Evolutionary conservation across 2,888 invertebrate genomes (phyloP), one percentile per base, ranked within the genome.

Genomic region (Meta bourneti): DNA sequence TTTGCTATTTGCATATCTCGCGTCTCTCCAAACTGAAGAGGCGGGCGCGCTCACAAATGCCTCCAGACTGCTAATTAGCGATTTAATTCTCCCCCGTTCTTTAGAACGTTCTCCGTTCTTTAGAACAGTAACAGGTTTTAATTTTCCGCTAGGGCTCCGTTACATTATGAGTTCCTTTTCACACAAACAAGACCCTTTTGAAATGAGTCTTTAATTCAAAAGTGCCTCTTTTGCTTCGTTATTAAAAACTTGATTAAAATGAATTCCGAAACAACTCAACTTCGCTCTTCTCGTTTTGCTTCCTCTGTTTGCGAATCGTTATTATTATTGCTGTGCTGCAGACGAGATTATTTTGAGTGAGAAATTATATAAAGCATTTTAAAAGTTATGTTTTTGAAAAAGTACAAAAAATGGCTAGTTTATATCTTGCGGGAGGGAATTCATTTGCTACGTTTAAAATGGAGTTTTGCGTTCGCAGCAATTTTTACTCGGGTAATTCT

Each of bases 181-280:
- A 54, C 61, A 83, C 83, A 87, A 87, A 87, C 87, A 87, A 80
- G 79, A n/a, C 72, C 16, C 79, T 79, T 87, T 87, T 87, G 87
- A 87, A 61, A 87, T 81, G 88, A 48, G 88, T 19, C 81, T 81
- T 89, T 90, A 90, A 90, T 90, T 90, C 90, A 90, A 90, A 61
- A 84, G 84, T 90, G 90, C 72, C 9, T 51, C 79, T 80, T 89
- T 89, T 90, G 78, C 84, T 90, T 84, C 79, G 79, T 90, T 90
- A 90, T 90, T 90, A 90, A 90, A 90, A 90, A 90, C 90, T 85
- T 90, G 90, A 90, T 90, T 90, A 90, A 90, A 90, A 90, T 90
- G 85, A 90, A 90, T 85, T 85, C 88, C 72, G 70, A 89, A 89
- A 82, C 89, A 82, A 83, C 89, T 89, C 82, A 83, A 89, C 89